Evolutionary conservation across 2,113 vertebrate genomes (phyloP).

Genomic region (Leptodactylus fuscus): DNA sequence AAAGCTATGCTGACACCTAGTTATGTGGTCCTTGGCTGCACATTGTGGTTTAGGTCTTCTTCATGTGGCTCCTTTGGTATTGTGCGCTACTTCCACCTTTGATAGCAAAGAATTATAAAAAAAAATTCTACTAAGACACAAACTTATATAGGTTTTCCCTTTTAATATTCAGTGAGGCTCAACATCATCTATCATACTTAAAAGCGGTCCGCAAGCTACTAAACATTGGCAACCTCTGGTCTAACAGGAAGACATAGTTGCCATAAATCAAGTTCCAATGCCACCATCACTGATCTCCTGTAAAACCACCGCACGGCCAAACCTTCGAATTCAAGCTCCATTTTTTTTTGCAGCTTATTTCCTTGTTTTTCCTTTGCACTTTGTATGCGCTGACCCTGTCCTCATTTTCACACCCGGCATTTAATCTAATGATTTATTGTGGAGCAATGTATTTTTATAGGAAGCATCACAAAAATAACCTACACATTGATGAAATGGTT

Average conservation of each 20-base stretch:
- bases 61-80: too few relatives aligned
- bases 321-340: background rate
- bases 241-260: background rate
- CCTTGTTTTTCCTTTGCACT: background rate
- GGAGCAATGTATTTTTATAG: background rate
- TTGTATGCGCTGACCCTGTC: background rate
- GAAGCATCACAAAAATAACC: constrained; percentile 13
- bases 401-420: background rate
- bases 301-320: background rate
- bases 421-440: background rate
- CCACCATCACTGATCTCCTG: background rate
- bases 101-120: too few relatives aligned
- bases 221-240: too few relatives aligned
- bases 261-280: background rate
- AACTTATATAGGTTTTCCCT: too few relatives aligned
- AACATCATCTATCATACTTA: too few relatives aligned
- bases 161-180: too few relatives aligned
- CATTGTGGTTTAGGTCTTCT: too few relatives aligned
- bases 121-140: too few relatives aligned
- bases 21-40: too few relatives aligned
- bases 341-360: background rate
- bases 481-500: constrained; percentile 28
- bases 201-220: too few relatives aligned
- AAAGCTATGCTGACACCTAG: too few relatives aligned
- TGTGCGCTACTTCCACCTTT: too few relatives aligned